phyloP scores from a whole-genome alignment of 2,113 vertebrate species.

The Rhabdornis inornatus region DNA sequence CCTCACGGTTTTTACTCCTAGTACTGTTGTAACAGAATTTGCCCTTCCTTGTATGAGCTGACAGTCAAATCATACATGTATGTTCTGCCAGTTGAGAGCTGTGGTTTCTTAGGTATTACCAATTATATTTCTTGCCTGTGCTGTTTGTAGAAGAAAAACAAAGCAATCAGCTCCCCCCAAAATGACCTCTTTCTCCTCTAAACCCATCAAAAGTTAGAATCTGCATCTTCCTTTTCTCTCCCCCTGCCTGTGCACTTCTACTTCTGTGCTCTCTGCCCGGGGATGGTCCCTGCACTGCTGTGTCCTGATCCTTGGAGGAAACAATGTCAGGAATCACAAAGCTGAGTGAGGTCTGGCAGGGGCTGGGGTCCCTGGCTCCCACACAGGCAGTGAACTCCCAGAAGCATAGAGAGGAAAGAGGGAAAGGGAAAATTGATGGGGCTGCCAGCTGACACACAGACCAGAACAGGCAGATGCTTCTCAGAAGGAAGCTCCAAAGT shows the following conservation, averaged over 20 bases:
- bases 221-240: not conserved
- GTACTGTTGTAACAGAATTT: not conserved
- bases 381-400: not conserved
- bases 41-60: not conserved
- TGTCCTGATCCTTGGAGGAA: not conserved
- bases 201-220: not conserved
- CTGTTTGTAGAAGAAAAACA: not conserved
- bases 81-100: not conserved
- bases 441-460: rapidly evolving
- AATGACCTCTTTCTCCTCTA: not conserved
- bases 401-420: not conserved
- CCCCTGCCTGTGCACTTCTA: not conserved
- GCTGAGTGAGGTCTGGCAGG: not conserved
- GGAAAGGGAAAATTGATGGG: not conserved
- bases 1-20: not conserved
- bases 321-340: rapidly evolving
- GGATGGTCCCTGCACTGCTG: not conserved
- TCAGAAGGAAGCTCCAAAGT: not conserved
- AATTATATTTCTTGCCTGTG: not conserved
- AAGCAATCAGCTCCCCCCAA: not conserved
- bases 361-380: not conserved
- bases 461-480: not conserved
- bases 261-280: not conserved
- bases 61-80: not conserved
- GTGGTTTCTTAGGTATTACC: not conserved